A percentile compares a stretch with the other conserved stretches of the same genome.
phyloP scores from a whole-genome alignment of 2,113 vertebrate genomes.

The Microtus montanus region DNA sequence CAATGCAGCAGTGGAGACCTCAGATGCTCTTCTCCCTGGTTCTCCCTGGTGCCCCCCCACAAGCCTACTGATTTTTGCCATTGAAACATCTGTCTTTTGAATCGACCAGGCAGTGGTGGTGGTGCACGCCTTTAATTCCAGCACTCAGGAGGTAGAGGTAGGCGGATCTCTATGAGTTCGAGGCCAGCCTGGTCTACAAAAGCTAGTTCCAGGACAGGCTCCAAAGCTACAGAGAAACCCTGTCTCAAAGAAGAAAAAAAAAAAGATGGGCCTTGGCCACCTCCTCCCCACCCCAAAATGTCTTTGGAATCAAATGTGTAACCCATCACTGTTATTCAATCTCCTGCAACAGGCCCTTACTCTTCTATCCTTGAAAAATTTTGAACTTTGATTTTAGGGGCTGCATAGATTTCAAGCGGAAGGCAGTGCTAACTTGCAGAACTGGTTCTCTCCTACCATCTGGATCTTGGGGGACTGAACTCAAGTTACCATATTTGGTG shows the following conservation, averaged over 20 bases:
- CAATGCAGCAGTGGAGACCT: neutral
- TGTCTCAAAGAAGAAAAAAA: too few species aligned
- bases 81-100: neutral
- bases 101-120: neutral
- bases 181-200: too few species aligned
- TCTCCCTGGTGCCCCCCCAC: too few species aligned
- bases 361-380: neutral
- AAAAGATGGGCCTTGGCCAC: too few species aligned
- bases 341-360: neutral
- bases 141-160: too few species aligned
- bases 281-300: neutral
- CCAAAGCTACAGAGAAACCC: too few species aligned
- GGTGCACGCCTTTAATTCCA: too few species aligned
- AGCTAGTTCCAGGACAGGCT: too few species aligned
- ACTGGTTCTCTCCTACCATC: neutral
- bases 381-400: neutral
- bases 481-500: too few species aligned
- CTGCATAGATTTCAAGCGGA: neutral
- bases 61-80: neutral
- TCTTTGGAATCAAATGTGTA: neutral
- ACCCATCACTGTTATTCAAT: neutral
- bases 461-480: neutral
- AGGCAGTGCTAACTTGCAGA: neutral
- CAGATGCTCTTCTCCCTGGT: neutral
- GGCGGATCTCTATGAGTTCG: too few species aligned